Conservation (phyloP, 2,113 vertebrate species). For the Corapipo altera region DNA sequence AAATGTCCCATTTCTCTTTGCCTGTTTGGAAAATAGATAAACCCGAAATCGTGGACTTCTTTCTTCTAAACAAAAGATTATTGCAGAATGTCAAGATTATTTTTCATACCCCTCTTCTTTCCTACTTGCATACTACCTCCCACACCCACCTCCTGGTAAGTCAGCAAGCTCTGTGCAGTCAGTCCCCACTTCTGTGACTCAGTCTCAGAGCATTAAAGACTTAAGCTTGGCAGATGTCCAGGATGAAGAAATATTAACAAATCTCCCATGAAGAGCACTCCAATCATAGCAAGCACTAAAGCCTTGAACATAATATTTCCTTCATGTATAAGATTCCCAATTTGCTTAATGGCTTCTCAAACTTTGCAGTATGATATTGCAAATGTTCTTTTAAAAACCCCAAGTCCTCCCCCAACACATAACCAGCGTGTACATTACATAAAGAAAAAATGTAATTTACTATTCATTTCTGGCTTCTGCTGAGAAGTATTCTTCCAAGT, state of each 20-base stretch:
- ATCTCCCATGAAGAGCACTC: slow-evolving; percentile 45
- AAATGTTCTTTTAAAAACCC: slow-evolving; percentile 2
- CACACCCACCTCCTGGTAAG: slow-evolving; percentile 38
- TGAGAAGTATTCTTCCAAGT: slow-evolving; percentile 30
- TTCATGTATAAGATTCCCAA: background rate
- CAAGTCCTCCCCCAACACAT: background rate
- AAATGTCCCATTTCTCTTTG: background rate
- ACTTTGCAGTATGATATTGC: background rate
- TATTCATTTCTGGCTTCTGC: slow-evolving; percentile 23
- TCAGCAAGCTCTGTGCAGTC: slow-evolving; percentile 15
- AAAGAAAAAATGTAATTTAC: background rate
- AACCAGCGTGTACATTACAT: background rate
- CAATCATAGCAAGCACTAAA: slow-evolving; percentile 48
- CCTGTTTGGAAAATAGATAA: background rate
- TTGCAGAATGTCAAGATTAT: background rate
- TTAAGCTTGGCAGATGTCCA: slow-evolving; percentile 55
- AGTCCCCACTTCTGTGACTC: slow-evolving; percentile 25
- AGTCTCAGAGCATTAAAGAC: slow-evolving; percentile 30
- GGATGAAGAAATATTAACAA: slow-evolving; percentile 43
- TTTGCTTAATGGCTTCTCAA: slow-evolving; percentile 35
- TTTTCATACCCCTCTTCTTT: background rate
- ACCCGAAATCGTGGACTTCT: background rate
- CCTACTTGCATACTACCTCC: background rate
- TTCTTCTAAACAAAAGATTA: background rate
- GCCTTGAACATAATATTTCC: slow-evolving; percentile 52